Percentiles rank a stretch among this genome's conserved stretches.
Evolutionary conservation across 2,797 vertebrate genomes (phyloP).

Genomic region (Cercopithecus mitis): DNA sequence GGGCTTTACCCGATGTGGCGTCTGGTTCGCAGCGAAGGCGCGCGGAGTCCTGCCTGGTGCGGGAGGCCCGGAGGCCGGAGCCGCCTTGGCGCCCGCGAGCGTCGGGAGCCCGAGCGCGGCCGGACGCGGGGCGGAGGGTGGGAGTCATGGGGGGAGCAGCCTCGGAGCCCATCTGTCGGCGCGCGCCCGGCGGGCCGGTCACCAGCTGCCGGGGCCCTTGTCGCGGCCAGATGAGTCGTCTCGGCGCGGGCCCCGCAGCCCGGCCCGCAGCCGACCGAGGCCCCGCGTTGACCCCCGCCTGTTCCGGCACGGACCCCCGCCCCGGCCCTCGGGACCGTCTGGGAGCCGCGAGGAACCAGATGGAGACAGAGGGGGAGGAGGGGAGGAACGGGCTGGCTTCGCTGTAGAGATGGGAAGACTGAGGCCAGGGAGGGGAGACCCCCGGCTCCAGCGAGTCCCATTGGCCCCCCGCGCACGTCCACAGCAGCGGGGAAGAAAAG

Average conservation of each 20-base stretch:
- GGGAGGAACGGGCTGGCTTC: neutral
- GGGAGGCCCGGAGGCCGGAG: neutral
- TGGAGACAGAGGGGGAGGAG: neutral
- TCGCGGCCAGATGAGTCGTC: slow-evolving; percentile 87
- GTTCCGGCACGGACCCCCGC: slow-evolving; percentile 13
- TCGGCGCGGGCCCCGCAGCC: slow-evolving; percentile 65
- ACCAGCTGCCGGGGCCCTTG: slow-evolving; percentile 93
- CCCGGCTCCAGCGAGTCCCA: neutral
- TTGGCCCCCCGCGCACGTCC: neutral
- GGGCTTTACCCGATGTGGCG: neutral
- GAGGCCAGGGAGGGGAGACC: neutral
- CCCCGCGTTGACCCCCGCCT: slow-evolving; percentile 29
- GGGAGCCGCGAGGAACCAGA: neutral
- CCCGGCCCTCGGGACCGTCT: neutral
- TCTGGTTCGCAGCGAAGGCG: neutral
- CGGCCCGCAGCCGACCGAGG: neutral
- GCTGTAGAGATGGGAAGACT: neutral
- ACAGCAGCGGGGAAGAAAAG: neutral
- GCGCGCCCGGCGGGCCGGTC: slow-evolving; percentile 85
- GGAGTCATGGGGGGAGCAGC: slow-evolving; percentile 33
- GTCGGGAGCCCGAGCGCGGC: neutral
- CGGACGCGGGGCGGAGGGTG: slow-evolving; percentile 44
- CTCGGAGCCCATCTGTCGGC: slow-evolving; percentile 95
- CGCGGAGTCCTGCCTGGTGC: neutral
- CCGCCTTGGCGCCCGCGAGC: neutral